Conservation (phyloP, 1,140 invertebrate genomes). For the Chlorops oryzae region DNA sequence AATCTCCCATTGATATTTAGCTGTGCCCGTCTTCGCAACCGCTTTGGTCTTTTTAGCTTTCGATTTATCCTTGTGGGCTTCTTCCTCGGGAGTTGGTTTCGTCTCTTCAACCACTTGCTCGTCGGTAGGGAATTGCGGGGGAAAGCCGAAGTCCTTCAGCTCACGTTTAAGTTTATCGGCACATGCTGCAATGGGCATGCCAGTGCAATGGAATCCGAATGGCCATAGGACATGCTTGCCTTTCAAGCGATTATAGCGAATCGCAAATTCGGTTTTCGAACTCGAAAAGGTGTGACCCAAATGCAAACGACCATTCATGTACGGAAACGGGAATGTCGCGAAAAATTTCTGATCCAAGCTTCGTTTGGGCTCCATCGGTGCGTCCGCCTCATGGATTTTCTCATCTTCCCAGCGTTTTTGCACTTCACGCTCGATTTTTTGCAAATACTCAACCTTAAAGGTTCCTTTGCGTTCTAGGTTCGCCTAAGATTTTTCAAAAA, state of each 20-base stretch:
- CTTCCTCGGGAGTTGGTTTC: constrained; percentile 49
- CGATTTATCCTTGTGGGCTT: constrained; percentile 78
- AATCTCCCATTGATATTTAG: constrained; percentile 99
- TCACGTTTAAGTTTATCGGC: constrained; percentile 96
- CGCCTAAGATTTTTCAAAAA: no score
- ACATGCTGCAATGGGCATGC: constrained; percentile 95
- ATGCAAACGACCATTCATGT: constrained; percentile 98
- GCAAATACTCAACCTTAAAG: constrained; percentile 84
- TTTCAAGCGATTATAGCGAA: constrained; percentile 82
- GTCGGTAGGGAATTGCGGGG: constrained; percentile 84
- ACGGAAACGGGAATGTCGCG: constrained; percentile 95
- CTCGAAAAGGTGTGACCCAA: constrained; percentile 96
- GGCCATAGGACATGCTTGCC: constrained; percentile 93
- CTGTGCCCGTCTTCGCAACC: constrained; percentile 80
- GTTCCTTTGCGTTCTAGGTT: constrained; percentile 77
- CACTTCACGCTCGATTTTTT: constrained; percentile 78
- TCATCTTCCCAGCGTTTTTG: constrained; percentile 77
- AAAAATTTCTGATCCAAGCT: constrained; percentile 77
- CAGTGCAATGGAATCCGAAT: constrained; percentile 98
- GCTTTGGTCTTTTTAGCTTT: constrained; percentile 99
- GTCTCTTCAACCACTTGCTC: constrained; percentile 51
- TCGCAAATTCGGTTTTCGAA: constrained; percentile 96
- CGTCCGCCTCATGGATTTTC: constrained; percentile 76
- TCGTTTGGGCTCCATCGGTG: constrained; percentile 55
- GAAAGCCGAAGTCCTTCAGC: constrained; percentile 86